Conservation (phyloP, 2,888 invertebrate species). For the Opisthograptis luteolata region DNA sequence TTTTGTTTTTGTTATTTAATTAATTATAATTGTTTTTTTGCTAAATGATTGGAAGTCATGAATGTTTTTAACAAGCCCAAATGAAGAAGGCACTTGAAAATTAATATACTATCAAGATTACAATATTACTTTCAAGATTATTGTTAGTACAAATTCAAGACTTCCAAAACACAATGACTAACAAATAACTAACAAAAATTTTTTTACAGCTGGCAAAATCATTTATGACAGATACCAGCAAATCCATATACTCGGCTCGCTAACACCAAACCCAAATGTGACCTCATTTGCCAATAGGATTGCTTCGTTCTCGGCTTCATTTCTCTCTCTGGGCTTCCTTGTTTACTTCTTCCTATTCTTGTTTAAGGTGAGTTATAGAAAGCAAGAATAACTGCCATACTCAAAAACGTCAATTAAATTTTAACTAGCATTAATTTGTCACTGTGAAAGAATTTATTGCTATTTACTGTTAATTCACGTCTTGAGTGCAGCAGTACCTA, state of each 20-base stretch:
- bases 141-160: slow-evolving; percentile 14
- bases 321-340: slow-evolving; percentile 86
- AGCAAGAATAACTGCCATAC: neutral
- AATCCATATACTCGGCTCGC: slow-evolving; percentile 78
- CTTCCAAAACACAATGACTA: slow-evolving; percentile 17
- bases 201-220: slow-evolving; percentile 84
- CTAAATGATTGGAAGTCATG: neutral
- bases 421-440: too few species aligned
- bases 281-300: slow-evolving; percentile 74
- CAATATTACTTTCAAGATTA: too few species aligned
- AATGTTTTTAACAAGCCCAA: neutral
- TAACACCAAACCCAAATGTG: slow-evolving; percentile 79
- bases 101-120: too few species aligned
- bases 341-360: slow-evolving; percentile 72
- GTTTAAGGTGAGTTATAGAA: slow-evolving; percentile 68
- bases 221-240: slow-evolving; percentile 87
- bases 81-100: too few species aligned
- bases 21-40: neutral
- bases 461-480: too few species aligned
- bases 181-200: slow-evolving; percentile 36
- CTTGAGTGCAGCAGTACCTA: too few species aligned
- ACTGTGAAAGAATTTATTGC: too few species aligned
- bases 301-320: slow-evolving; percentile 72
- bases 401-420: too few species aligned
- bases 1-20: too few species aligned